Evolutionary conservation across 2,797 vertebrate genomes (phyloP).

Genomic region (Numenius phaeopus): DNA sequence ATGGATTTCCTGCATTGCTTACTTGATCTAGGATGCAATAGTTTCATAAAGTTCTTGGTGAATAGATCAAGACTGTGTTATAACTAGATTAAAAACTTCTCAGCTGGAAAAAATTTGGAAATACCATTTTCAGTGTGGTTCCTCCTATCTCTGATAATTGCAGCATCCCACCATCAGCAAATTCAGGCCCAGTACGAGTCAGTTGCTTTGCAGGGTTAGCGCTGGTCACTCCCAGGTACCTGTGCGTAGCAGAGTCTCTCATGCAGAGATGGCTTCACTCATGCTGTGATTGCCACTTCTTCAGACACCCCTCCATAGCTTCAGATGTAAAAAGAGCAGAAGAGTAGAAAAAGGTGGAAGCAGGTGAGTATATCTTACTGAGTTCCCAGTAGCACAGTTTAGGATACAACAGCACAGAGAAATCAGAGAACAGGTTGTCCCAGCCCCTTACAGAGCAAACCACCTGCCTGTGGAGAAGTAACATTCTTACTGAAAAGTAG

Average conservation of each 20-base stretch:
- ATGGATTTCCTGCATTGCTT: background rate
- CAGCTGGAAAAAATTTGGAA: background rate
- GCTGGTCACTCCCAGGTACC: background rate
- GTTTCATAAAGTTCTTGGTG: background rate
- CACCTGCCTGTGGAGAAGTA: background rate
- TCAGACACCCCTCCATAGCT: background rate
- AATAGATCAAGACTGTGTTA: background rate
- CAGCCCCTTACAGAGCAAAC: background rate
- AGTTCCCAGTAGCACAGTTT: background rate
- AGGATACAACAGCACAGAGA: background rate
- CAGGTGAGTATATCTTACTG: background rate
- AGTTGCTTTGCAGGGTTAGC: background rate
- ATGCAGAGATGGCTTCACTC: background rate
- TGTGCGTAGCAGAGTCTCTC: background rate
- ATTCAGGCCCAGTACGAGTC: background rate
- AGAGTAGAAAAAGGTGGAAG: background rate
- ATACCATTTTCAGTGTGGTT: background rate
- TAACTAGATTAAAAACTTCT: background rate
- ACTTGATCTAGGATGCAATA: background rate
- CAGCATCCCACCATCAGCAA: background rate
- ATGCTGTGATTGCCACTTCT: background rate
- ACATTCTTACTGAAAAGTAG: background rate
- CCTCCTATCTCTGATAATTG: background rate
- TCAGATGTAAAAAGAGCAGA: background rate
- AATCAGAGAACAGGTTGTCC: background rate